phyloP scores from a whole-genome alignment of 2,888 invertebrate genomes.

The Drosophila ezoana region DNA sequence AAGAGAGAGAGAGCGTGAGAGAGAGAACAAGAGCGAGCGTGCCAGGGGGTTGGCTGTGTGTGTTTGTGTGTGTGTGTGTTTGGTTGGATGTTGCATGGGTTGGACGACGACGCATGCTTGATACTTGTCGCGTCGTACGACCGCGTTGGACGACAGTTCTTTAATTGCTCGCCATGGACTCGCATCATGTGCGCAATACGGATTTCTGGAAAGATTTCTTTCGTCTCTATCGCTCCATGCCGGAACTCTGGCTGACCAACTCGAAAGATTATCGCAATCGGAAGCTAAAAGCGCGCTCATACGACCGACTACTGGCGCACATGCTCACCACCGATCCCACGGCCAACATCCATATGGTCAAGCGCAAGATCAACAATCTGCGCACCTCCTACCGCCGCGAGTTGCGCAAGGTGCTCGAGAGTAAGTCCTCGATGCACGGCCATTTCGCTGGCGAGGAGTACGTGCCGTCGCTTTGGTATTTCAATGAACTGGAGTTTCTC shows the following conservation, averaged over 20 bases:
- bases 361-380: conserved; percentile 70
- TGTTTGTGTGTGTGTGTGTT: background rate
- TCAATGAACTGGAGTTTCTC: conserved; percentile 62
- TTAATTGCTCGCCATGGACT: conserved; percentile 35
- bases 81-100: conserved; percentile 14
- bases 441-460: conserved; percentile 34
- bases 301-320: conserved; percentile 35
- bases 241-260: conserved; percentile 56
- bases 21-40: background rate
- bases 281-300: conserved; percentile 40
- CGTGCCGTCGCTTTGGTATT: conserved; percentile 63
- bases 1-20: background rate
- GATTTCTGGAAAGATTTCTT: conserved; percentile 58
- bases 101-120: conserved; percentile 21
- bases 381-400: conserved; percentile 70
- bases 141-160: conserved; percentile 50
- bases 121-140: conserved; percentile 38
- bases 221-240: conserved; percentile 63
- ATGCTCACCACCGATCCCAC: conserved; percentile 38
- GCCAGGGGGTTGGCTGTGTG: background rate
- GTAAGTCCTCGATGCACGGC: conserved; percentile 1
- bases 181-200: conserved; percentile 48
- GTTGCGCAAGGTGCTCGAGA: conserved; percentile 58
- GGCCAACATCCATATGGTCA: conserved; percentile 59
- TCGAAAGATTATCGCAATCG: conserved; percentile 57